Evolutionary conservation across 2,888 invertebrate species (phyloP).

Genomic region (Adelphocoris suturalis): DNA sequence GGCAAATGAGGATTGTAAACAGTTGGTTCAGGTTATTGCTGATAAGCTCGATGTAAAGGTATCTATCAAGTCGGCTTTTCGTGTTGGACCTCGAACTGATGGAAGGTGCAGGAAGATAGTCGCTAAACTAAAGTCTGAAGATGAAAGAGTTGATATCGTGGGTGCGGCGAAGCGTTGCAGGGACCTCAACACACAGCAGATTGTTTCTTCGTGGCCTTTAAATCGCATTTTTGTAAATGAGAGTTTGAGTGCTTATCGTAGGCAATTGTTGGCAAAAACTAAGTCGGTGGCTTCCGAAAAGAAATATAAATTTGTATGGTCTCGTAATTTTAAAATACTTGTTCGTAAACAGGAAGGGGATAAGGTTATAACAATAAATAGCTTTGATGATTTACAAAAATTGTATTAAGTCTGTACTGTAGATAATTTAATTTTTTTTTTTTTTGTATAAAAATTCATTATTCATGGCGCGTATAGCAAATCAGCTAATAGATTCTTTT

Average conservation of each 20-base stretch:
- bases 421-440: background rate
- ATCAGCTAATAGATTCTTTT: background rate
- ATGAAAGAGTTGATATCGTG: background rate
- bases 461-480: background rate
- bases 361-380: background rate
- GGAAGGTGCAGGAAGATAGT: background rate
- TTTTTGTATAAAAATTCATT: background rate
- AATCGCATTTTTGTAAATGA: background rate
- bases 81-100: background rate
- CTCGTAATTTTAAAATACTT: background rate
- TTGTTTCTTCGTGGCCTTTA: background rate
- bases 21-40: too few relatives aligned
- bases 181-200: background rate
- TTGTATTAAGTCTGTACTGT: background rate
- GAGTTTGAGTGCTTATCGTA: background rate
- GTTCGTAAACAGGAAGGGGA: background rate
- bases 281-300: background rate
- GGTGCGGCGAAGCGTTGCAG: background rate
- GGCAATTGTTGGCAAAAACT: background rate
- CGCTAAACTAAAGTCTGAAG: background rate
- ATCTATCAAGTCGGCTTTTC: background rate
- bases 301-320: background rate
- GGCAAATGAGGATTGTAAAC: too few relatives aligned
- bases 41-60: too few relatives aligned
- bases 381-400: too few relatives aligned